phyloP scores from a whole-genome alignment of 1,140 invertebrate species.

The Cepaea nemoralis region DNA sequence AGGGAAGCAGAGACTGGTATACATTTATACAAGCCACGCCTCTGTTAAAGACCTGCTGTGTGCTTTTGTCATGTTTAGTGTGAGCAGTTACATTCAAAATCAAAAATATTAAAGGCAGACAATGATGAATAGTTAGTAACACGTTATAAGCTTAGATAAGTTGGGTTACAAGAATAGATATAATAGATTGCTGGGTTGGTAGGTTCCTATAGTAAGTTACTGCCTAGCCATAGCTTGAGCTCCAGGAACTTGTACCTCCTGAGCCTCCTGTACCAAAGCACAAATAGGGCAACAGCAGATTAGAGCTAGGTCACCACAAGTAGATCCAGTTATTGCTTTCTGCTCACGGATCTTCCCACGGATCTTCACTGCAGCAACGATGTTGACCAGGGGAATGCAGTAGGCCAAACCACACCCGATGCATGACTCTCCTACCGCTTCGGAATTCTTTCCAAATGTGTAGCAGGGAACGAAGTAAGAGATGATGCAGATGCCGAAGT shows the following conservation, averaged over 20 bases:
- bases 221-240: conserved; percentile 51
- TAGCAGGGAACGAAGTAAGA: conserved; percentile 69
- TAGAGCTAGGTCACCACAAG: conserved; percentile 59
- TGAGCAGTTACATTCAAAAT: too few relatives aligned
- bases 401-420: conserved; percentile 61
- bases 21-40: too few relatives aligned
- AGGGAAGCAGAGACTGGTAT: too few relatives aligned
- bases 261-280: conserved; percentile 65
- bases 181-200: too few relatives aligned
- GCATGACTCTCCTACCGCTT: conserved; percentile 68
- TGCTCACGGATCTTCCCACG: conserved; percentile 67
- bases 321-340: conserved; percentile 63
- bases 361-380: conserved; percentile 56
- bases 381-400: conserved; percentile 58
- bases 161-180: too few relatives aligned
- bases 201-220: too few relatives aligned
- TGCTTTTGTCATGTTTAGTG: too few relatives aligned
- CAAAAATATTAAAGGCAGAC: too few relatives aligned
- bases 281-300: conserved; percentile 65
- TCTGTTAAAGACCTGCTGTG: too few relatives aligned
- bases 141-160: too few relatives aligned
- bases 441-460: conserved; percentile 68
- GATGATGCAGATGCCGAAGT: conserved; percentile 65
- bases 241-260: conserved; percentile 62
- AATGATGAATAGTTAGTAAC: too few relatives aligned